Base-by-base conservation (phyloP, 64 coral and sea anemone genomes). In the Actinia tenebrosa region DNA sequence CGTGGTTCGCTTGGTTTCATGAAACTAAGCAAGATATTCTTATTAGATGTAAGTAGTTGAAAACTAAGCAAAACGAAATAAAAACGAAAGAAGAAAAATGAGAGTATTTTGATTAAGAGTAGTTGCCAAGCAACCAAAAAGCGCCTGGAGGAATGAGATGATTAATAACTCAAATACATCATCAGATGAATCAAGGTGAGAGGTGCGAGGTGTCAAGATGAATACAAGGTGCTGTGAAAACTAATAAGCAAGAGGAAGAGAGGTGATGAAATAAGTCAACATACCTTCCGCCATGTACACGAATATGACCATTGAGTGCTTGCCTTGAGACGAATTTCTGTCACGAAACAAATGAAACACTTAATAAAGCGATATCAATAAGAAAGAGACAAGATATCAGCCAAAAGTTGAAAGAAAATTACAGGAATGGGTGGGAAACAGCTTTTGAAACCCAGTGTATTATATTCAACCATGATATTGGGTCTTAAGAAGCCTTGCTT, bases 251-350 rank as follows among this genome's bases (percentile, higher is more conserved):
- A 69, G 64, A 25, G 20, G 64, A 22, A 22, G 64, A 23, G 18
- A 81, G 16, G 55, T 10, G 1, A 71, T 5, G 4, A 23, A 37
- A 86, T 8, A 87, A 60, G 25, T 71, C 59, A 27, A 64, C 47
- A 62, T 78, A 98, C 96, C 96, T 98, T 92, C 96, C 96, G 77
- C 96, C 96, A 92, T 98, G 96, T 9, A 98, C 96, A 66, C 96
- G 89, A 64, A 98, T 98, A 85, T 98, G 96, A 63, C 96, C 96
- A 90, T 98, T 98, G 6, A 98, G 90, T 80, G 96, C 96, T 92
- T 98, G 96, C 66, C 96, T 89, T 14, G 96, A 98, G 18, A 98
- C 93, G 87, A 98, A 98, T 94, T 98, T 98, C 96, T 98, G 75
- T 50, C 64, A 83, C 23, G 20, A 86, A 79, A 80, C 52, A 78